Evolutionary conservation across 2,113 vertebrate genomes (phyloP).

Genomic region (Myanophis thanlyinensis): DNA sequence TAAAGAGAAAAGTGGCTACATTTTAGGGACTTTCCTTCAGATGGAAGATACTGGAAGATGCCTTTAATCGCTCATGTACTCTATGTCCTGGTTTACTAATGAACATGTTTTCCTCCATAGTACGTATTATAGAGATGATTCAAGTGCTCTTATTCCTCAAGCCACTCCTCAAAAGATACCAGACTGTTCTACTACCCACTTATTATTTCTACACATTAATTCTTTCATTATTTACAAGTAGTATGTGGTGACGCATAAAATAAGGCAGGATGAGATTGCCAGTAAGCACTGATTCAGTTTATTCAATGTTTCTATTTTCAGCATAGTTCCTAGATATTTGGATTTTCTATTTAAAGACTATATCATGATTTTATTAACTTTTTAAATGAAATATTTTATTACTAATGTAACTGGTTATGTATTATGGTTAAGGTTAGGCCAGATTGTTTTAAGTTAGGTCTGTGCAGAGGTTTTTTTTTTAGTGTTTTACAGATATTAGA

Average conservation of each 20-base stretch:
- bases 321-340: not conserved
- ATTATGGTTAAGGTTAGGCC: not conserved
- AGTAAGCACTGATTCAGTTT: not conserved
- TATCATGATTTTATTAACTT: not conserved
- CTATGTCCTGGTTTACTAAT: not conserved
- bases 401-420: not conserved
- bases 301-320: not conserved
- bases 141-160: not conserved
- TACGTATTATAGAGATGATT: not conserved
- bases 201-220: not conserved
- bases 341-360: not conserved
- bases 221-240: not conserved
- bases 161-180: not conserved
- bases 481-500: not conserved
- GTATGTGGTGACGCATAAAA: not conserved
- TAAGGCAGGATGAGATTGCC: not conserved
- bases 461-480: not conserved
- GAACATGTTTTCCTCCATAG: not conserved
- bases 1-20: not conserved
- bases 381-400: not conserved
- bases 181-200: not conserved
- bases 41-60: not conserved
- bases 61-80: not conserved
- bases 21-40: not conserved
- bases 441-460: not conserved